These are phyloP conservation scores for Hyposmocoma kahamanoa DNA, from an alignment of 1,140 invertebrate genomes.

Conservation along the genomic window DNA sequence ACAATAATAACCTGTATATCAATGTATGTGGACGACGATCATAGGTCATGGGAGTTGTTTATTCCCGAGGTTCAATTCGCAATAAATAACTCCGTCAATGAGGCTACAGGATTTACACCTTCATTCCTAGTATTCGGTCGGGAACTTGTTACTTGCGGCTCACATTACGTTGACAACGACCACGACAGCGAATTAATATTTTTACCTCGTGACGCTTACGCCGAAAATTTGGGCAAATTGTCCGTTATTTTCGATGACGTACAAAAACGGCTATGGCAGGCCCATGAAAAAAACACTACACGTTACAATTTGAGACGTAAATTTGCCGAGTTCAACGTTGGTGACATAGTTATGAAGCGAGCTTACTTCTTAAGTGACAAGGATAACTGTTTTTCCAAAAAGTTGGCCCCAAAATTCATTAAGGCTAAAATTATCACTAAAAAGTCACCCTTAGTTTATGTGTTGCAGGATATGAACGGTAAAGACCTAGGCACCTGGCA, in stretches of 20 bases:
- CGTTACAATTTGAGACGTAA: constrained; percentile 5
- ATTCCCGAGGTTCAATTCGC: constrained; percentile 31
- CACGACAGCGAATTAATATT: constrained; percentile 1
- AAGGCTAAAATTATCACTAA: neutral
- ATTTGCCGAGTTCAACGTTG: neutral
- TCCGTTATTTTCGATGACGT: constrained; percentile 1
- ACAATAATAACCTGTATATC: constrained; percentile 40
- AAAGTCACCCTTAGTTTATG: constrained; percentile 1
- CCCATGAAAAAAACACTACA: constrained; percentile 1
- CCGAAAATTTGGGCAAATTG: constrained; percentile 6
- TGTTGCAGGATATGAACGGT: neutral
- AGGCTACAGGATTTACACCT: constrained; percentile 3
- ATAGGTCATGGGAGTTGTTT: constrained; percentile 37
- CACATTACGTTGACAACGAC: constrained; percentile 6
- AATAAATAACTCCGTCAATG: constrained; percentile 15
- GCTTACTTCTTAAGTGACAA: constrained; percentile 3
- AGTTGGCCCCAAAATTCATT: constrained; percentile 7
- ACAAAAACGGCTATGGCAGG: neutral
- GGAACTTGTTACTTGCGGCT: neutral
- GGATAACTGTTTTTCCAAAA: constrained; percentile 3
- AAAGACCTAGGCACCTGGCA: constrained; percentile 5
- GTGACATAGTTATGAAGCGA: constrained; percentile 2
- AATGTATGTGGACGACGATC: constrained; percentile 30
- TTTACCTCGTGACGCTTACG: neutral
- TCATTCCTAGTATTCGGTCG: constrained; percentile 4